Base-by-base conservation (phyloP, 1,140 invertebrate genomes). In the Trachelipus rathkii region DNA sequence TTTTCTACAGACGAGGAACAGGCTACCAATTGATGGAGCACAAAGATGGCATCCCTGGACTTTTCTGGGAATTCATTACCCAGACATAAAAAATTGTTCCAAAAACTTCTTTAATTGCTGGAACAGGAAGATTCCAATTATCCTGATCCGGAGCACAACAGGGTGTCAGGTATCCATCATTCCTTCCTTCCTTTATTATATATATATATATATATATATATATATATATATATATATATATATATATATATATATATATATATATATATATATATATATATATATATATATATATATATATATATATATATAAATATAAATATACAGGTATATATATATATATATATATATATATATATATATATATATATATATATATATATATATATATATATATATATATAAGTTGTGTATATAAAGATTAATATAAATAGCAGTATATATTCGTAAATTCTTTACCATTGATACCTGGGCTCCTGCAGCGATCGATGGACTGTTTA, bases 361-460 rank as follows among this genome's bases (percentile, higher is more conserved):
- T n/a, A 23, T 43, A 23, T 43, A 23, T 43, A 23, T 71, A 23
- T 44, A 23, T 43, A 44, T 71, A 71, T 71, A 71, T 71, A 71
- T 71, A 71, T 71, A 71, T 71, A 71, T 71, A 71, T 71, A 71
- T 71, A 71, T 71, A 71, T 71, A 71, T 71, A 71, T 71, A 71
- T 71, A 71, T 71, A 71, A 24, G 33, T 71, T 60, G 4, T 60
- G 8, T 60, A 15, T 13, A 60, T 15, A 60, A 50, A 9, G 67
- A 69, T 10, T 69, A 19, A 69, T 19, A 69, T n/a, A n/a, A n/a
- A n/a, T n/a, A n/a, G n/a, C n/a, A n/a, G n/a, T n/a, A n/a, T n/a
- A n/a, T n/a, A n/a, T n/a, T n/a, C n/a, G n/a, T n/a, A n/a, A n/a
- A n/a, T n/a, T n/a, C n/a, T n/a, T n/a, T n/a, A n/a, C n/a, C n/a